These are phyloP conservation scores for Zelleria hepariella DNA, from an alignment of 2,888 invertebrate genomes.

Conservation along the genomic window DNA sequence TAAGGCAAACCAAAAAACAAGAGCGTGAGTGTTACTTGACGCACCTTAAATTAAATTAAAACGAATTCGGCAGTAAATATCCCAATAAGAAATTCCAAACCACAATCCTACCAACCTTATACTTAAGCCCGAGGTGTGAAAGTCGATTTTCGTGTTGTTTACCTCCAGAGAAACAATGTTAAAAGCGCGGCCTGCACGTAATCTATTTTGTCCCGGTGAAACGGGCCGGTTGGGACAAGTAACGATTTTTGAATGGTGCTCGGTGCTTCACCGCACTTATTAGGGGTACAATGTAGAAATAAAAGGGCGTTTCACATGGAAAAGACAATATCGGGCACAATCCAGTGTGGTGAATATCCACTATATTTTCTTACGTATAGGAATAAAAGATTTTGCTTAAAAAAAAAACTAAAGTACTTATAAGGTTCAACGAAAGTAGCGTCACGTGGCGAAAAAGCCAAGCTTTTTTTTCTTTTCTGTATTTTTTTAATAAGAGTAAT, in stretches of 20 bases:
- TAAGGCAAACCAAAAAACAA: neutral
- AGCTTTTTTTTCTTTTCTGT: neutral
- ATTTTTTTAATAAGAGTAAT: no score
- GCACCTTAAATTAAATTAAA: neutral
- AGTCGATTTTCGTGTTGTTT: neutral
- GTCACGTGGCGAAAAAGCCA: no score
- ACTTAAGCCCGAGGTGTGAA: neutral
- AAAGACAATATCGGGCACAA: no score
- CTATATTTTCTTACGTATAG: no score
- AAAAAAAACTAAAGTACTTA: no score
- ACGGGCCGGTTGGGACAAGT: constrained; percentile 20
- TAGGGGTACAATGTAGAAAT: constrained; percentile 11
- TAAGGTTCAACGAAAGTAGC: no score
- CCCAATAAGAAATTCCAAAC: constrained; percentile 1
- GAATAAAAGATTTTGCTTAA: no score
- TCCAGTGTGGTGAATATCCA: no score
- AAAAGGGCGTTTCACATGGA: constrained; percentile 23
- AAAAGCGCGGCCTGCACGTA: constrained; percentile 16
- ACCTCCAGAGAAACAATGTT: constrained; percentile 8
- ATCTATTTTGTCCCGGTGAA: constrained; percentile 29
- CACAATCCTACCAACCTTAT: neutral
- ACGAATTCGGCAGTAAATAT: neutral
- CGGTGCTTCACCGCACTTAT: constrained; percentile 21
- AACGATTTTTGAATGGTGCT: constrained; percentile 22
- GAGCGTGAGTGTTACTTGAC: neutral